Evolutionary conservation across 1,140 invertebrate species (phyloP).

Genomic region (Camponotus floridanus): DNA sequence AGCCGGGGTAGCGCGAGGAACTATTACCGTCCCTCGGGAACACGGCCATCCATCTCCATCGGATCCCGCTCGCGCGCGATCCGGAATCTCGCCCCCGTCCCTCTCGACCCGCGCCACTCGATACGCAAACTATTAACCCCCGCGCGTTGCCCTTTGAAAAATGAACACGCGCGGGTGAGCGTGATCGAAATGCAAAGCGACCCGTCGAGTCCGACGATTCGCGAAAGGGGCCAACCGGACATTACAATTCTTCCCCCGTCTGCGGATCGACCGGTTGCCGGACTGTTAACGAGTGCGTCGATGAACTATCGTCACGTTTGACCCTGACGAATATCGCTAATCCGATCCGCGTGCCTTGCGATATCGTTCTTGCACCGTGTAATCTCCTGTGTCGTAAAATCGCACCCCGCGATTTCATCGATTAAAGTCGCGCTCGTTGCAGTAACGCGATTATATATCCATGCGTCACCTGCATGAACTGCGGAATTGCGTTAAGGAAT

Average conservation of each 20-base stretch:
- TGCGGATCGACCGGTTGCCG: slow-evolving; percentile 23
- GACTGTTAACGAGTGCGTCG: slow-evolving; percentile 46
- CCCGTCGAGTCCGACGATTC: slow-evolving; percentile 4
- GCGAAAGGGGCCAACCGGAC: background rate
- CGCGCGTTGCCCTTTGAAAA: slow-evolving; percentile 64
- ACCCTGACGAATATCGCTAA: slow-evolving; percentile 44
- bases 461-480: background rate
- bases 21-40: slow-evolving; percentile 83
- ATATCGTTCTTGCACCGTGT: background rate
- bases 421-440: background rate
- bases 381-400: background rate
- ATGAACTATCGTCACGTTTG: slow-evolving; percentile 51
- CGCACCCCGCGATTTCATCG: background rate
- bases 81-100: slow-evolving; percentile 78
- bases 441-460: background rate
- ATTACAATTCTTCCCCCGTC: slow-evolving; percentile 33
- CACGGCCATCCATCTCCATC: slow-evolving; percentile 84
- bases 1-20: slow-evolving; percentile 68
- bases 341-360: background rate
- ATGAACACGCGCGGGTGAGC: slow-evolving; percentile 53
- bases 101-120: slow-evolving; percentile 69
- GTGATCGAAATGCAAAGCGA: slow-evolving; percentile 66
- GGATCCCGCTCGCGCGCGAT: slow-evolving; percentile 81
- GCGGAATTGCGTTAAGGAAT: background rate
- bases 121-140: slow-evolving; percentile 81